Evolutionary conservation across 1,140 invertebrate genomes (phyloP), one percentile per base, ranked within the genome.

Genomic region (Pogonus chalceus): DNA sequence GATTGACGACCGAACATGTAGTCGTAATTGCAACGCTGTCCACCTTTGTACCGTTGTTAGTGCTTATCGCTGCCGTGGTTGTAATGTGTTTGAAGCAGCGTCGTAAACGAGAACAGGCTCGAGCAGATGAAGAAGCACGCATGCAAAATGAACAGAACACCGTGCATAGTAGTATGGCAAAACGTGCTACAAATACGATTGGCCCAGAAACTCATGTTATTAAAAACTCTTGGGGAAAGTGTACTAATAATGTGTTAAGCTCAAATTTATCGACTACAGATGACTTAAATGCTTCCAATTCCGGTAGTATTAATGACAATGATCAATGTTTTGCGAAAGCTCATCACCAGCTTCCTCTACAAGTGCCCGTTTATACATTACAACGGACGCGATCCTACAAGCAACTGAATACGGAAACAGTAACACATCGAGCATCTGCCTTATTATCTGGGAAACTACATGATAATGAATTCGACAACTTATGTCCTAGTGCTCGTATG

Each of bases 111-210:
- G 85, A 87, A 52, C 82, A 84, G 62, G 80, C 82, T 23, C 80
- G 82, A 37, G 88, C 90, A 2, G 90, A 94, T 66, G 88, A 89
- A 37, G 87, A 92, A 65, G 90, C 89, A 14, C 74, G 89, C 9
- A 78, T 88, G 26, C 90, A 95, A 68, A 95, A 95, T 70, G 90
- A 92, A 68, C 83, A 88, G 60, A 94, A 95, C 72, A 84, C 87
- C 2, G 84, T 87, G 60, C 83, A 80, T 71, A 83, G 75, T 59
- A 80, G 71, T 71, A 73, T 68, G 67, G 71, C 65, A 59, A 76
- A 66, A 54, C 56, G 67, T 2, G 70, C 71, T 23, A 60, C 61
- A 16, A 43, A 43, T 20, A 59, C 63, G 2, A 60, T 72, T 49
- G 64, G 62, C 2, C 59, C 62, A 10, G 74, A 72, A 51, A 66